phyloP scores from a whole-genome alignment of 2,888 invertebrate genomes.

The Cantharis flavilabris region DNA sequence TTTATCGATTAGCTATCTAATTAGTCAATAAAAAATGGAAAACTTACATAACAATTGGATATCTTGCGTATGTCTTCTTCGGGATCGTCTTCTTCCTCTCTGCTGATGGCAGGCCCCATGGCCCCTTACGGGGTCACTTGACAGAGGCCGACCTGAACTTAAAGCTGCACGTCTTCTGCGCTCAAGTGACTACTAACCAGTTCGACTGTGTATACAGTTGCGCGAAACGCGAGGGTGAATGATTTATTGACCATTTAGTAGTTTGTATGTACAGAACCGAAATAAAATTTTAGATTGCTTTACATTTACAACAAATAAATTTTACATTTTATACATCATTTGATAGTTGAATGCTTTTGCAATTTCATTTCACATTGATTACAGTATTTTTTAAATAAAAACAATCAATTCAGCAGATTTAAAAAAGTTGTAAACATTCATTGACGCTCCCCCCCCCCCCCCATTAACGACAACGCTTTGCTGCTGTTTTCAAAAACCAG shows the following conservation, averaged over 20 bases:
- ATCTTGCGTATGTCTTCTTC: slow-evolving; percentile 60
- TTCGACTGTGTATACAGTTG: slow-evolving; percentile 16
- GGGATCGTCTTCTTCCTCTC: slow-evolving; percentile 60
- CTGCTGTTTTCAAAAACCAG: too few species aligned
- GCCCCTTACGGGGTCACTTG: slow-evolving; percentile 59
- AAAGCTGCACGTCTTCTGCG: slow-evolving; percentile 28
- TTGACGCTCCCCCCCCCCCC: too few species aligned
- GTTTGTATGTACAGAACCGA: neutral
- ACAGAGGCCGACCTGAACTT: slow-evolving; percentile 56
- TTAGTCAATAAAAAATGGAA: slow-evolving; percentile 6
- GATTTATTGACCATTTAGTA: slow-evolving; percentile 1
- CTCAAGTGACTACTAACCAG: slow-evolving; percentile 14
- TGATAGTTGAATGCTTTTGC: neutral
- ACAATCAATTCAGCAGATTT: neutral
- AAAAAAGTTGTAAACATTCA: too few species aligned
- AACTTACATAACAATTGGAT: slow-evolving; percentile 61
- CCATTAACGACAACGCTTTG: too few species aligned
- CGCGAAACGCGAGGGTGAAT: slow-evolving; percentile 3
- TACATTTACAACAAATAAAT: neutral
- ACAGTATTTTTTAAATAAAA: neutral
- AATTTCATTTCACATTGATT: neutral
- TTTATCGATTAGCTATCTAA: neutral
- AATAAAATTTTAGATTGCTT: neutral
- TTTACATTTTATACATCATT: neutral
- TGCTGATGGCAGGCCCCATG: slow-evolving; percentile 64